phyloP scores from a whole-genome alignment of 1,140 invertebrate genomes.

The Drosophila tsacasi region DNA sequence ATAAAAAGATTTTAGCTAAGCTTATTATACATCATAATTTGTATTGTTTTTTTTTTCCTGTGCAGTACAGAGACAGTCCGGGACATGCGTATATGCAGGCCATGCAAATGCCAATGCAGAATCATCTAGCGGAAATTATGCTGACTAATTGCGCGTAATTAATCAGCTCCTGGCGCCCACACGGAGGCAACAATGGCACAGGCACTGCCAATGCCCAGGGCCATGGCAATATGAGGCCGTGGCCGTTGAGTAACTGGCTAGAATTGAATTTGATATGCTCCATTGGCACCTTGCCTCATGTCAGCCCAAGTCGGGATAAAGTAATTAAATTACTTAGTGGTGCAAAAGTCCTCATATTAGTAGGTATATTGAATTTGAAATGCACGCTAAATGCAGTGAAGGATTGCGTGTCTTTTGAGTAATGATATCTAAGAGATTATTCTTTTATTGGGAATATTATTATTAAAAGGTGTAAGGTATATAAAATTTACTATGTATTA shows the following conservation, averaged over 20 bases:
- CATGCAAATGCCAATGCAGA: constrained; percentile 53
- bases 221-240: constrained; percentile 25
- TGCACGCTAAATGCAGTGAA: not conserved
- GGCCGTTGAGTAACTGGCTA: constrained; percentile 50
- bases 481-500: too few relatives aligned
- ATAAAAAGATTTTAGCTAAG: too few relatives aligned
- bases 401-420: not conserved
- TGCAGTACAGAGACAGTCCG: constrained; percentile 1
- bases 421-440: not conserved
- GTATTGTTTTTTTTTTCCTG: not conserved
- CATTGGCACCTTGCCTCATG: constrained; percentile 53
- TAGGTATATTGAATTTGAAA: constrained; percentile 15
- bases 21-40: not conserved
- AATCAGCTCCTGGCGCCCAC: constrained; percentile 51
- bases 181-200: constrained; percentile 17
- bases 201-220: not conserved
- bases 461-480: too few relatives aligned
- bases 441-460: not conserved
- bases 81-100: constrained; percentile 29
- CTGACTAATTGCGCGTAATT: constrained; percentile 48
- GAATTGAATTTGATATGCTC: constrained; percentile 60
- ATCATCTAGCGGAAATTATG: constrained; percentile 59
- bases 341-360: constrained; percentile 17
- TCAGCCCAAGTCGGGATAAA: constrained; percentile 39
- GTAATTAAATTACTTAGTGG: constrained; percentile 37